Evolutionary conservation across 2,113 vertebrate genomes (phyloP), one percentile per base, ranked within the genome.

Genomic region (Phaethon lepturus): DNA sequence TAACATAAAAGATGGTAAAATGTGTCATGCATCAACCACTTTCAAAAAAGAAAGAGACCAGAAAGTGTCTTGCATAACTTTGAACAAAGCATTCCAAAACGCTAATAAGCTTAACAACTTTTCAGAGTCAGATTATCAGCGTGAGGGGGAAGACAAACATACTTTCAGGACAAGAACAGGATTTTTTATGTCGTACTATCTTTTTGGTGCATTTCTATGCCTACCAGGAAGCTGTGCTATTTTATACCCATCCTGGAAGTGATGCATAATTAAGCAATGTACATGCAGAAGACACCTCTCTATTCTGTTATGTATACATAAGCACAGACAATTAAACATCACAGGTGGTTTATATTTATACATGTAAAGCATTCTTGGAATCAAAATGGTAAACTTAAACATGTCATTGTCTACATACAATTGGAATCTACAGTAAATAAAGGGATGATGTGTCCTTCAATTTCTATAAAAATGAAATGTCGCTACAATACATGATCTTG

Each of bases 41-140:
- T 86, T 31, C 90, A 55, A 63, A 81, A 82, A n/a, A 35, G 28
- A 42, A 42, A 44, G 55, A 92, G 66, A 85, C 12, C 17, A 42
- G 29, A 20, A 92, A 86, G 33, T 6, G 19, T 63, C 85, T 90
- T 53, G 69, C 33, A 62, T 56, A 4, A 44, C 25, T 80, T 72
- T 64, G 67, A 95, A 95, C 26, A 95, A 76, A 88, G 35, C 40
- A 47, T 78, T 95, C 45, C 35, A 69, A 86, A 93, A 83, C 28
- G 35, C 35, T 79, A 38, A 68, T 90, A 77, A 77, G 68, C 33
- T 90, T 87, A 73, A 72, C 52, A 89, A 53, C 31, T 69, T 76
- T 55, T 49, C 58, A 69, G 38, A 78, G 42, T 80, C 49, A 55
- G 77, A 56, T 24, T 78, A 44, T 50, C 4, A 1, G 13, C 20